phyloP scores from a whole-genome alignment of 2,888 invertebrate genomes.

The Chydorus sphaericus region DNA sequence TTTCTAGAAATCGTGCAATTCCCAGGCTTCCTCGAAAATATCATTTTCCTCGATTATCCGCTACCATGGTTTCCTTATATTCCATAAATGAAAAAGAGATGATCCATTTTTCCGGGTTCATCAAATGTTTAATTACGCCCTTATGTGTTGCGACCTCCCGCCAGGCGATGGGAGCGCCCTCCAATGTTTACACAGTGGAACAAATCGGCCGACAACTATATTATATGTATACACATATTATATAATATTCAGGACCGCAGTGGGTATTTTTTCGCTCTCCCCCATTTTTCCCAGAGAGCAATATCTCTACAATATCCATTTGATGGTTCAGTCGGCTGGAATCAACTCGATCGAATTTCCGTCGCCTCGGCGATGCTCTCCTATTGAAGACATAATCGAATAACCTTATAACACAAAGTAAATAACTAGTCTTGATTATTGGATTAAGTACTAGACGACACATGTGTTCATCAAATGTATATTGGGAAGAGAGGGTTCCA shows the following conservation, averaged over 20 bases:
- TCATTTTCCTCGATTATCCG: too few relatives aligned
- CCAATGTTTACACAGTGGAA: slow-evolving; percentile 2
- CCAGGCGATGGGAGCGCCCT: background rate
- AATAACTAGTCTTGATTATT: too few relatives aligned
- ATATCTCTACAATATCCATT: background rate
- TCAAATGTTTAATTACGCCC: slow-evolving; percentile 6
- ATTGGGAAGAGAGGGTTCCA: too few relatives aligned
- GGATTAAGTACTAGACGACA: too few relatives aligned
- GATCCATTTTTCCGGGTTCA: background rate
- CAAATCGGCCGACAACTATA: slow-evolving; percentile 1
- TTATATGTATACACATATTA: background rate
- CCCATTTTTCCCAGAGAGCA: background rate
- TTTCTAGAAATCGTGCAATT: too few relatives aligned
- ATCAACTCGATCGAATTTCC: too few relatives aligned
- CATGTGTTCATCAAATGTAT: too few relatives aligned
- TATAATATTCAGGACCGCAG: background rate
- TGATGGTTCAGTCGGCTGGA: background rate
- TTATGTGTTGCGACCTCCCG: background rate
- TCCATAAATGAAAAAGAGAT: too few relatives aligned
- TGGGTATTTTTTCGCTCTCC: background rate
- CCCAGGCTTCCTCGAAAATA: too few relatives aligned
- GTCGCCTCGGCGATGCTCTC: too few relatives aligned
- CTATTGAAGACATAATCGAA: too few relatives aligned
- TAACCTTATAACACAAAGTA: too few relatives aligned
- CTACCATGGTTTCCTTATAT: slow-evolving; percentile 1